Evolutionary conservation across 1,140 invertebrate genomes (phyloP).

Genomic region (Rhyzopertha dominica): DNA sequence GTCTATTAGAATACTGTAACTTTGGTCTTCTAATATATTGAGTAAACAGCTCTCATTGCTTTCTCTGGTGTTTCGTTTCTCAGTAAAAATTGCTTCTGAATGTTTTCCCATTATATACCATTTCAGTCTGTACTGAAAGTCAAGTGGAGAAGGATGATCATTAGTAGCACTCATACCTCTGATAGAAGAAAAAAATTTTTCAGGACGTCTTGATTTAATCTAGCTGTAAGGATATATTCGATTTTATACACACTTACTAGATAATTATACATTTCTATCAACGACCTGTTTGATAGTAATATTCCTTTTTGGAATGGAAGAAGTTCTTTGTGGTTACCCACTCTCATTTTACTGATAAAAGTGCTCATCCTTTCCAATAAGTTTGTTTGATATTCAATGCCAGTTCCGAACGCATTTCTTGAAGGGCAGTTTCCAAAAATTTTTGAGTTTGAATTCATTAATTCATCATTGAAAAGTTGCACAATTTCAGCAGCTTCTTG

Average conservation of each 20-base stretch:
- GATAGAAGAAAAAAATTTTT: constrained; percentile 40
- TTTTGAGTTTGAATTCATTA: constrained; percentile 11
- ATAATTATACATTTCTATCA: constrained; percentile 21
- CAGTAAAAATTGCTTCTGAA: too few species aligned
- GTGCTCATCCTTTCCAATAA: constrained; percentile 9
- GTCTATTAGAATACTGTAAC: too few species aligned
- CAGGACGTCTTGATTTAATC: constrained; percentile 36
- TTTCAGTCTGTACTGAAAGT: too few species aligned
- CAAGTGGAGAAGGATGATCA: constrained; percentile 29
- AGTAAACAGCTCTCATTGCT: too few species aligned
- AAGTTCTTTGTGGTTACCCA: constrained; percentile 12
- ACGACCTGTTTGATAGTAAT: constrained; percentile 22
- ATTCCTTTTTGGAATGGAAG: constrained; percentile 13
- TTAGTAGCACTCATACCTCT: constrained; percentile 27
- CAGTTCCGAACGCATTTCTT: constrained; percentile 11
- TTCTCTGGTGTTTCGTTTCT: too few species aligned
- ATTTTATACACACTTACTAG: constrained; percentile 25
- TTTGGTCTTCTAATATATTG: too few species aligned
- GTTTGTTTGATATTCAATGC: constrained; percentile 1
- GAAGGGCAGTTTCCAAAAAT: constrained; percentile 1
- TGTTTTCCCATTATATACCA: too few species aligned
- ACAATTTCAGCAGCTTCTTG: constrained; percentile 10
- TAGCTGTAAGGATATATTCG: constrained; percentile 27
- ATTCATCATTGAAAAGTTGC: constrained; percentile 9
- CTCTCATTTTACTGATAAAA: constrained; percentile 7